phyloP scores from a whole-genome alignment of 1,140 invertebrate genomes.

The Chionoecetes opilio region DNA sequence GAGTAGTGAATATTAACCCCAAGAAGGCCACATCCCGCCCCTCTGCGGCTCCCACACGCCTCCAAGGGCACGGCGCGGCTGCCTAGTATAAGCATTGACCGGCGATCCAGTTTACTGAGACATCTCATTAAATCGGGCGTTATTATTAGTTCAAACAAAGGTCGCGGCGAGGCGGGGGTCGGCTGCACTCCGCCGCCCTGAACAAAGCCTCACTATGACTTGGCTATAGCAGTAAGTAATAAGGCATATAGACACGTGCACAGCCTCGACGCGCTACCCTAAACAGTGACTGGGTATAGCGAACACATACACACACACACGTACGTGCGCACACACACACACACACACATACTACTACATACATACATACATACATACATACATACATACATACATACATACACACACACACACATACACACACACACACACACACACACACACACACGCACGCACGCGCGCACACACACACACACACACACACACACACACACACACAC shows the following conservation, averaged over 20 bases:
- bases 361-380: neutral
- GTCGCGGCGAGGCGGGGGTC: neutral
- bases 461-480: too few species aligned
- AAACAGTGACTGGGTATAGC: neutral
- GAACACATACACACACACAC: neutral
- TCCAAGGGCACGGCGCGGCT: constrained; percentile 6
- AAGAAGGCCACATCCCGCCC: neutral
- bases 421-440: too few species aligned
- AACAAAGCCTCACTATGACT: constrained; percentile 29
- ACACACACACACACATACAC: too few species aligned
- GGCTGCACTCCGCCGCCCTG: neutral
- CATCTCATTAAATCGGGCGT: constrained; percentile 52
- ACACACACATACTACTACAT: neutral
- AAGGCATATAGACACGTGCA: neutral
- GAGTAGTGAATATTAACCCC: too few species aligned
- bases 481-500: too few species aligned
- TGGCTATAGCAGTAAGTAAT: neutral
- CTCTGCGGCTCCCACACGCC: neutral
- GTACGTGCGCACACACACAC: constrained; percentile 12
- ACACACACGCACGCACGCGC: too few species aligned
- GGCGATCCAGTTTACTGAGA: constrained; percentile 53
- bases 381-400: neutral
- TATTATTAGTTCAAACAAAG: constrained; percentile 50
- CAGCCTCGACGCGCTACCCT: neutral
- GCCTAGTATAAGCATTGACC: constrained; percentile 6